Percentiles rank a stretch among this genome's conserved stretches.
Conservation (phyloP, 1,140 invertebrate species). For the Ceratoteleas bidentatus region DNA sequence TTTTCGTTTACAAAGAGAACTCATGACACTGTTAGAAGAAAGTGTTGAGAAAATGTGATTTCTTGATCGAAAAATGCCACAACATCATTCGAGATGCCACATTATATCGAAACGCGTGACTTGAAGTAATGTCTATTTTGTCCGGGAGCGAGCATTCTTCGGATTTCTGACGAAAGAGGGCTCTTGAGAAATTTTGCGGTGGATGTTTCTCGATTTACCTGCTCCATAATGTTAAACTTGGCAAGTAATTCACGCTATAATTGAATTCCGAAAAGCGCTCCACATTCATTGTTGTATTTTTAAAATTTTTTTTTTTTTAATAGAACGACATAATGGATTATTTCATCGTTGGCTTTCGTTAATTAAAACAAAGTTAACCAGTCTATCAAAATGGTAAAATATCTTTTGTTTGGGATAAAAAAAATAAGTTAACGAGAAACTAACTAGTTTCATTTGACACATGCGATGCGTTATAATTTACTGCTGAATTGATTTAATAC, state of each 20-base stretch:
- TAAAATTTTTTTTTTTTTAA: too few relatives aligned
- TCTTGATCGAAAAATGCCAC: constrained; percentile 66
- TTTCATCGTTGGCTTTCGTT: too few relatives aligned
- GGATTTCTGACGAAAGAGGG: constrained; percentile 46
- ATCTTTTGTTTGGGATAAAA: too few relatives aligned
- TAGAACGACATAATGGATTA: too few relatives aligned
- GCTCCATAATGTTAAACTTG: constrained; percentile 28
- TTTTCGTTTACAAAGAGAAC: too few relatives aligned
- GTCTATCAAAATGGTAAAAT: too few relatives aligned
- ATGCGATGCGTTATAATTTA: too few relatives aligned
- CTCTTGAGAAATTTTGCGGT: constrained; percentile 50
- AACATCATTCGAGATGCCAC: constrained; percentile 53
- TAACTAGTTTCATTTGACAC: too few relatives aligned
- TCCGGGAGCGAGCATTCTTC: constrained; percentile 60
- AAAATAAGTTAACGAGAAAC: too few relatives aligned
- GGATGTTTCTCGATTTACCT: constrained; percentile 26
- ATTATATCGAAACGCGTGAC: constrained; percentile 61
- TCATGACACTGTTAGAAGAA: constrained; percentile 16
- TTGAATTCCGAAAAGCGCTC: constrained; percentile 35
- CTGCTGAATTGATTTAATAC: too few relatives aligned
- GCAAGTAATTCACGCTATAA: constrained; percentile 22
- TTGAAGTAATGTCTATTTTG: constrained; percentile 61
- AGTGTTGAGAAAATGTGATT: constrained; percentile 53
- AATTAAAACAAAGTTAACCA: too few relatives aligned
- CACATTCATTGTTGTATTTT: too few relatives aligned